A percentile compares a stretch with the other conserved stretches of the same genome.
Conservation (phyloP, 2,888 invertebrate genomes). For the Achlya flavicornis region DNA sequence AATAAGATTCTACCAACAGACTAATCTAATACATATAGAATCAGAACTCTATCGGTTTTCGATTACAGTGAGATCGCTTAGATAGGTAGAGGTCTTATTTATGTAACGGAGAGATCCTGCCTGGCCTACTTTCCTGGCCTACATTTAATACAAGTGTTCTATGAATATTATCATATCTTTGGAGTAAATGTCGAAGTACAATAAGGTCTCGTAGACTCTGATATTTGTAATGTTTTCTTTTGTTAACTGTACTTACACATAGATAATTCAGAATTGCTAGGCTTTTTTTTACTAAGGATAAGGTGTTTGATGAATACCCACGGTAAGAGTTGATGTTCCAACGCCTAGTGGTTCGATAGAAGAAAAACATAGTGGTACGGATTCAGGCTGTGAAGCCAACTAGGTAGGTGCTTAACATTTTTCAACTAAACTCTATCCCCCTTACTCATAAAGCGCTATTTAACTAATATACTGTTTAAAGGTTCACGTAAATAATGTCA, state of each 20-base stretch:
- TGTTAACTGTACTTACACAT: not conserved
- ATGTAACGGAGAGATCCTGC: not conserved
- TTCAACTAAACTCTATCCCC: too few species aligned
- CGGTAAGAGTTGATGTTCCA: too few species aligned
- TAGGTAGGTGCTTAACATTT: too few species aligned
- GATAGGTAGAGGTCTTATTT: not conserved
- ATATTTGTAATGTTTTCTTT: not conserved
- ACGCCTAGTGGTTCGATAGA: too few species aligned
- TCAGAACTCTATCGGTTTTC: not conserved
- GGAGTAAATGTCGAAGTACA: not conserved
- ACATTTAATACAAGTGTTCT: not conserved
- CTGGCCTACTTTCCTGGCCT: not conserved
- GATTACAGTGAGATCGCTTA: not conserved
- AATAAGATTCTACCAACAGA: not conserved
- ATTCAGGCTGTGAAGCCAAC: too few species aligned
- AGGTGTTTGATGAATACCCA: too few species aligned
- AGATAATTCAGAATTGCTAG: too few species aligned
- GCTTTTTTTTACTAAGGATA: too few species aligned
- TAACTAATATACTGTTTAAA: too few species aligned
- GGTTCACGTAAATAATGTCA: too few species aligned
- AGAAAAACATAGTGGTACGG: too few species aligned
- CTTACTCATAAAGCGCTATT: too few species aligned
- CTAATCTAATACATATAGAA: not conserved
- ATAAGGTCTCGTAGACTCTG: not conserved
- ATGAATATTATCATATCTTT: not conserved